Evolutionary conservation across 2,797 vertebrate species (phyloP).

Genomic region (Menidia menidia): DNA sequence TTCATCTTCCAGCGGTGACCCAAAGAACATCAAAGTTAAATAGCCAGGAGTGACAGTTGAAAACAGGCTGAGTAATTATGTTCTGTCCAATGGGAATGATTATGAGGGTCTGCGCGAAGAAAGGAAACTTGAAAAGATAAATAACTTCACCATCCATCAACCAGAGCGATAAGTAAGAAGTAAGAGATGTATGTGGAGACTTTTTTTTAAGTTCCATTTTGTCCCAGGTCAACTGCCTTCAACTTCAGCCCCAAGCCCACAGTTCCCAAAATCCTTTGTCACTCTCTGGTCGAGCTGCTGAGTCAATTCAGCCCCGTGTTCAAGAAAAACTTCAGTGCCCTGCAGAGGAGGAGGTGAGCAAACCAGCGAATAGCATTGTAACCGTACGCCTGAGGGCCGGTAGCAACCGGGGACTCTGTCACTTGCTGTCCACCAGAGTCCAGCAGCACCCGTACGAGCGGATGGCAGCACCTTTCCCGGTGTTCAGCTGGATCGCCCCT

Average conservation of each 20-base stretch:
- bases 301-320: constrained; percentile 95
- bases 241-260: constrained; percentile 95
- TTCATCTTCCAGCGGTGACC: too few species aligned
- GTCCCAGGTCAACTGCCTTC: constrained; percentile 90
- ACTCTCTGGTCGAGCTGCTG: constrained; percentile 94
- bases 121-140: too few species aligned
- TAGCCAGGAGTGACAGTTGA: too few species aligned
- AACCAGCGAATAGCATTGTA: neutral
- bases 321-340: constrained; percentile 90
- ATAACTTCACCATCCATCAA: too few species aligned
- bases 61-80: too few species aligned
- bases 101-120: too few species aligned
- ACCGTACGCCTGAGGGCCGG: neutral
- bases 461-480: constrained; percentile 93
- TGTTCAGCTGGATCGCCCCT: constrained; percentile 93
- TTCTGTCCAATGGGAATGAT: too few species aligned
- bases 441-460: constrained; percentile 92
- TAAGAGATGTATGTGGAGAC: too few species aligned
- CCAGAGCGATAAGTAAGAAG: too few species aligned
- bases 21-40: too few species aligned
- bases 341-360: constrained; percentile 93
- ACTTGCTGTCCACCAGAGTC: constrained; percentile 78
- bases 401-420: constrained; percentile 1
- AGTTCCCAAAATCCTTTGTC: constrained; percentile 91
- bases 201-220: too few species aligned